phyloP scores from a whole-genome alignment of 2,797 vertebrate genomes.

The Phrynocephalus guinanensis region DNA sequence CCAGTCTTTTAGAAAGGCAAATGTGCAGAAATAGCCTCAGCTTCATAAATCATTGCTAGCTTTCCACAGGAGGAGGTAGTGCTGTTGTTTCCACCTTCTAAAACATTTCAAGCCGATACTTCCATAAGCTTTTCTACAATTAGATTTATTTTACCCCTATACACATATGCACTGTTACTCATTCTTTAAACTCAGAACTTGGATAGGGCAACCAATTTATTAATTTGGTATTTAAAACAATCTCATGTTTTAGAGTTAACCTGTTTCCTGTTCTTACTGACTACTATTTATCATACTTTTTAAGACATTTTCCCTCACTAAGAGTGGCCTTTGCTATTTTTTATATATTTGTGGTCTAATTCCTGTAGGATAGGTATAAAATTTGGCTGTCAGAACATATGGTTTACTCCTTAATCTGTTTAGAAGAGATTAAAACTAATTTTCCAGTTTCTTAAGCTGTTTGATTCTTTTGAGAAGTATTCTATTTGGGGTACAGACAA shows the following conservation, averaged over 20 bases:
- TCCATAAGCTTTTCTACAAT: slow-evolving; percentile 65
- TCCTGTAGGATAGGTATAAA: slow-evolving; percentile 24
- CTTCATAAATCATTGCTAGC: slow-evolving; percentile 78
- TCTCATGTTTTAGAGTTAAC: slow-evolving; percentile 41
- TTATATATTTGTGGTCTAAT: slow-evolving; percentile 12
- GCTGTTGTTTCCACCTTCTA: slow-evolving; percentile 66
- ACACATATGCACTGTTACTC: slow-evolving; percentile 22
- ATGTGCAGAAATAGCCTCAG: slow-evolving; percentile 73
- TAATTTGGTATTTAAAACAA: background rate
- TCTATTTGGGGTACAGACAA: slow-evolving; percentile 48
- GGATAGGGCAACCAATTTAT: slow-evolving; percentile 14
- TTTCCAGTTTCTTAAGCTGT: slow-evolving; percentile 53
- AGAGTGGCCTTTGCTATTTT: slow-evolving; percentile 26
- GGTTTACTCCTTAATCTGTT: slow-evolving; percentile 52
- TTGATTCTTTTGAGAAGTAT: slow-evolving; percentile 47
- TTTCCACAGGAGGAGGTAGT: slow-evolving; percentile 71
- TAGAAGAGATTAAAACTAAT: slow-evolving; percentile 60
- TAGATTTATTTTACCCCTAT: slow-evolving; percentile 40
- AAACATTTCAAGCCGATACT: slow-evolving; percentile 65
- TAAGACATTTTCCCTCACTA: slow-evolving; percentile 28
- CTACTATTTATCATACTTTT: slow-evolving; percentile 54
- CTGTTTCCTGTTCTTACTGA: slow-evolving; percentile 37
- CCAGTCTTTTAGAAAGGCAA: slow-evolving; percentile 70
- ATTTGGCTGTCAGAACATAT: slow-evolving; percentile 47
- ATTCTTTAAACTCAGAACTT: slow-evolving; percentile 36